Base-by-base conservation (phyloP, 1,140 invertebrate genomes). In the Drosophila pachea region DNA sequence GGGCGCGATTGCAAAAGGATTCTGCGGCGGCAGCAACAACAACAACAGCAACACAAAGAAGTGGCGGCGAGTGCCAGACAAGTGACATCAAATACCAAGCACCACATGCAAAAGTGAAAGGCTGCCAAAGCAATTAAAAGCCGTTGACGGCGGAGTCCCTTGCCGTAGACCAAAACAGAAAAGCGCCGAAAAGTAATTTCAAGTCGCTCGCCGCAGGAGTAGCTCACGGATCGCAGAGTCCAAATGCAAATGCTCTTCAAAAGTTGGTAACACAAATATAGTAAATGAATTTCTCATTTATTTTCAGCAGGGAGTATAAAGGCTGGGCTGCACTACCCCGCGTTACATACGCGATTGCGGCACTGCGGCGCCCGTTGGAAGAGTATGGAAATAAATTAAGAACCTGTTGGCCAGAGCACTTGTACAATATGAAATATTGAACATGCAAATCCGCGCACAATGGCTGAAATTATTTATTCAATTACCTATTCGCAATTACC, bases 1-100 rank as follows among this genome's bases (percentile, higher is more conserved):
- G 67, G 59, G 53, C 63, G 52, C 56, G 74, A 76, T 76, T 74
- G 75, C 70, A 73, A 73, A 78, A 78, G 70, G 75, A 78, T 78
- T 61, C 61, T 76, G 67, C 33, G 12, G 31, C 31, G 32, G 22
- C 47, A 32, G 11, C 47, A 40, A 35, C 29, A 53, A 9, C 54
- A 11, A 55, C 65, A 65, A 55, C 43, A 11, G n/a, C 33, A 56
- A 36, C 42, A 52, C n/a, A n/a, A 33, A 33, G 12, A 43, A 7
- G 22, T 22, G 22, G 22, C 52, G 33, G 7, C 42, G 32, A 33
- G 14, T 38, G 45, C 16, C 42, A 33, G n/a, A 12, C 43, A 7
- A 70, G 62, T 48, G 43, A 70, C 68, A 65, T 67, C 56, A 47
- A 47, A 36, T 43, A 53, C 38, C 40, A 12, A 29, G 31, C 31